A percentile compares a stretch with the other conserved stretches of the same genome.
These are phyloP conservation scores for Ylistrum balloti DNA, from an alignment of 1,140 invertebrate genomes.

Conservation along the genomic window DNA sequence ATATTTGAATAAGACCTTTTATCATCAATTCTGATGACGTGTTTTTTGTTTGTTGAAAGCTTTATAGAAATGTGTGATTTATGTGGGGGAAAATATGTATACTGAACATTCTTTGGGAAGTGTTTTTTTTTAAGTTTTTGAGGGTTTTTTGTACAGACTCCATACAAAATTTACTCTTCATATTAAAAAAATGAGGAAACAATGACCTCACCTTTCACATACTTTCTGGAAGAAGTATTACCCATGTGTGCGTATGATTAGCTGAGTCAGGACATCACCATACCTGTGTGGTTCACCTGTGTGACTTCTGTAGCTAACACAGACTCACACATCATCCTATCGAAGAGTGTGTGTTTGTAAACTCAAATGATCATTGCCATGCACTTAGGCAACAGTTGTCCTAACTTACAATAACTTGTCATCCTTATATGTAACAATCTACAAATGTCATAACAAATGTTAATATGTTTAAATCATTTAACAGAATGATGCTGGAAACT, in stretches of 20 bases:
- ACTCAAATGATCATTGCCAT: background rate
- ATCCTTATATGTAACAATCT: background rate
- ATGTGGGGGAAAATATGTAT: too few relatives aligned
- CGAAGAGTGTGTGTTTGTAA: background rate
- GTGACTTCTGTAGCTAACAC: background rate
- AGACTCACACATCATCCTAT: background rate
- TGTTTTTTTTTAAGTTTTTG: too few relatives aligned
- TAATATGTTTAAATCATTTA: background rate
- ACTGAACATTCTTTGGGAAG: too few relatives aligned
- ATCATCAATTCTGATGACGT: too few relatives aligned
- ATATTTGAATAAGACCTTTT: too few relatives aligned
- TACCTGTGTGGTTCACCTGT: background rate
- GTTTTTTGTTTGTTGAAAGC: too few relatives aligned
- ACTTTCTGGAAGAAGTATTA: background rate
- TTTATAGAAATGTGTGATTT: too few relatives aligned
- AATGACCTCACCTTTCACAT: too few relatives aligned
- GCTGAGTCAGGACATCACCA: background rate
- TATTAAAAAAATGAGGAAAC: too few relatives aligned
- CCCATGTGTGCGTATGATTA: background rate
- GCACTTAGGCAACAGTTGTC: background rate
- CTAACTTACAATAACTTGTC: background rate
- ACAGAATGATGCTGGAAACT: background rate
- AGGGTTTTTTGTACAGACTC: too few relatives aligned
- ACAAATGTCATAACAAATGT: background rate
- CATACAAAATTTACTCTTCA: too few relatives aligned